These are phyloP conservation scores for Rhynchonema sp. DNA, from an alignment of 2,888 invertebrate genomes.

Conservation along the genomic window DNA sequence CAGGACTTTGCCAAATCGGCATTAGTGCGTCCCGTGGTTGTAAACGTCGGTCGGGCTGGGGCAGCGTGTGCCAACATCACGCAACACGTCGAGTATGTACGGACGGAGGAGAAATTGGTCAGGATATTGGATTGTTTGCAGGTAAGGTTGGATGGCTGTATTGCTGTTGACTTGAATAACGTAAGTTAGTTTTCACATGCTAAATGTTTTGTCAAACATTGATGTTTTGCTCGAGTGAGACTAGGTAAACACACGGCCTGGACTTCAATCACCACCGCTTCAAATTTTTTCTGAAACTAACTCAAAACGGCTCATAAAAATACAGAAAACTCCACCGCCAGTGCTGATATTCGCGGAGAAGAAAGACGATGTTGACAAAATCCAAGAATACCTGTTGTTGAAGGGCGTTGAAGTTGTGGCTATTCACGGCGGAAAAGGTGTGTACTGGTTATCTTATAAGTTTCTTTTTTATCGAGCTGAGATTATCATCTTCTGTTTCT, in stretches of 20 bases:
- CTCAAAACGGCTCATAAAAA: too few relatives aligned
- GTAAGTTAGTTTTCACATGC: too few relatives aligned
- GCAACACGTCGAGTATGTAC: constrained; percentile 79
- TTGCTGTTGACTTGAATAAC: too few relatives aligned
- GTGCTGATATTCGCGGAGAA: constrained; percentile 92
- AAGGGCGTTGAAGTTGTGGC: constrained; percentile 97
- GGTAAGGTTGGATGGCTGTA: too few relatives aligned
- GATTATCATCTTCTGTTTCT: too few relatives aligned
- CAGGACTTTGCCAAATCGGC: constrained; percentile 92
- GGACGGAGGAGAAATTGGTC: constrained; percentile 86
- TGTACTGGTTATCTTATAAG: neutral
- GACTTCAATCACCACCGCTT: too few relatives aligned
- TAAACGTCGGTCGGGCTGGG: constrained; percentile 94
- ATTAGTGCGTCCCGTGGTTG: constrained; percentile 58
- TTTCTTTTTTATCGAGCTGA: too few relatives aligned
- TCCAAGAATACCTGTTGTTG: constrained; percentile 84
- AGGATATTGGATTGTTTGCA: constrained; percentile 77
- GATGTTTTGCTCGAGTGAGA: too few relatives aligned
- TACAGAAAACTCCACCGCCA: constrained; percentile 10
- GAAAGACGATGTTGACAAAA: constrained; percentile 96
- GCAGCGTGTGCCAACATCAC: constrained; percentile 88
- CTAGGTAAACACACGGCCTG: too few relatives aligned
- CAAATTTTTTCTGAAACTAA: too few relatives aligned
- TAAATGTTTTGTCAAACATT: too few relatives aligned
- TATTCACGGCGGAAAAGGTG: constrained; percentile 89